Evolutionary conservation across 2,888 invertebrate species (phyloP).

Genomic region (Caenorhabditis sp.): DNA sequence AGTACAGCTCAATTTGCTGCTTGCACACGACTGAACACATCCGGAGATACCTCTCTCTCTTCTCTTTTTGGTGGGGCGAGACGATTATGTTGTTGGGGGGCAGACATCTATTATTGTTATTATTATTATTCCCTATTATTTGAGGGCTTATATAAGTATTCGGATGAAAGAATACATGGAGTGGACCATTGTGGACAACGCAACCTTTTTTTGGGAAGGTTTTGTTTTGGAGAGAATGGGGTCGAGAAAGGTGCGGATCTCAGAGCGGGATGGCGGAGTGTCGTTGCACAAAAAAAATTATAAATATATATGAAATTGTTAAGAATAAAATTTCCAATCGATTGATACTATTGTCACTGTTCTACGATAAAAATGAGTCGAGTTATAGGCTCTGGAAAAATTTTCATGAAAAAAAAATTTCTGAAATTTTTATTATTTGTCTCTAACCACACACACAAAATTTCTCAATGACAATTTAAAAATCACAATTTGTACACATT

Average conservation of each 20-base stretch:
- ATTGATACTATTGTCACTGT: too few relatives aligned
- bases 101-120: conserved; percentile 51
- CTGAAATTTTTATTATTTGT: too few relatives aligned
- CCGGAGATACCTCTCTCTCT: conserved; percentile 49
- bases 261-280: too few relatives aligned
- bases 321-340: too few relatives aligned
- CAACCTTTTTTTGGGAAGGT: conserved; percentile 18
- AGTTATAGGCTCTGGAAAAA: too few relatives aligned
- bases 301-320: too few relatives aligned
- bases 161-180: not conserved
- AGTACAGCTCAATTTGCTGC: conserved; percentile 24
- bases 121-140: conserved; percentile 46
- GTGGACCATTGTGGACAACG: conserved; percentile 17
- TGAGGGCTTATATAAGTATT: too few relatives aligned
- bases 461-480: too few relatives aligned
- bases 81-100: conserved; percentile 48
- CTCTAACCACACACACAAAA: too few relatives aligned
- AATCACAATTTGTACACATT: conserved; percentile 3
- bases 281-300: too few relatives aligned
- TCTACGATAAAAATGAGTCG: too few relatives aligned
- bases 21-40: conserved; percentile 61
- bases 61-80: not conserved
- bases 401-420: too few relatives aligned
- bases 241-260: not conserved
- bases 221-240: conserved; percentile 22